Conservation (phyloP, 2,113 vertebrate species). For the Marmota monax region DNA sequence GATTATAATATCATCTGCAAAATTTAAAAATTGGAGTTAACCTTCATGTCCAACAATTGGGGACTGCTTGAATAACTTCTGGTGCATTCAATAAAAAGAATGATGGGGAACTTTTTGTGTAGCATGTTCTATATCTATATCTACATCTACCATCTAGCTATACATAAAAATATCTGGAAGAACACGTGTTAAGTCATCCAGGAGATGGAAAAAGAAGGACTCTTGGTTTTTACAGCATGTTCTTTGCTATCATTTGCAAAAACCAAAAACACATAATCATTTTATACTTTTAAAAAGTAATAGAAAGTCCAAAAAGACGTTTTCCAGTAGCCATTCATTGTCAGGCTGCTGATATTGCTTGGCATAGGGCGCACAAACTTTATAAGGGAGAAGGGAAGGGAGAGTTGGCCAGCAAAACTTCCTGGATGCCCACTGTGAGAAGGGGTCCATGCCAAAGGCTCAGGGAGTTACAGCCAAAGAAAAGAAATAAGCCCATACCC, state of each 20-base stretch:
- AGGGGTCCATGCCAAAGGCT: background rate
- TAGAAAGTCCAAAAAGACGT: background rate
- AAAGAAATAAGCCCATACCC: background rate
- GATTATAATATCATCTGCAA: background rate
- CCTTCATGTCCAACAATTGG: background rate
- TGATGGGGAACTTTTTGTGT: accelerated
- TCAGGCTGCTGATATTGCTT: background rate
- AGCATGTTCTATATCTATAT: background rate
- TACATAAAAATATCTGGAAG: background rate
- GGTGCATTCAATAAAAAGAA: background rate
- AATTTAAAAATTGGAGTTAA: background rate
- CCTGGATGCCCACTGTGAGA: constrained; percentile 27
- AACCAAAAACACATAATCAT: background rate
- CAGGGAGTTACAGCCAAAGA: background rate
- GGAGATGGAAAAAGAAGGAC: background rate
- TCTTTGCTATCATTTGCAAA: background rate
- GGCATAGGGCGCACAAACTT: background rate
- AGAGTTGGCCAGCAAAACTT: background rate
- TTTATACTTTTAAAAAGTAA: constrained; percentile 4
- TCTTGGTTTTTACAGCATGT: background rate
- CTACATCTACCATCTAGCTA: background rate
- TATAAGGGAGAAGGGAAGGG: background rate
- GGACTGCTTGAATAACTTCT: background rate
- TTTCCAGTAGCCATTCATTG: background rate
- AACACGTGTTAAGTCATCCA: background rate